Percentiles rank a stretch among this genome's conserved stretches.
These are phyloP conservation scores for Botrylloides violaceus DNA, from an alignment of 23 tunicate species.

Conservation along the genomic window DNA sequence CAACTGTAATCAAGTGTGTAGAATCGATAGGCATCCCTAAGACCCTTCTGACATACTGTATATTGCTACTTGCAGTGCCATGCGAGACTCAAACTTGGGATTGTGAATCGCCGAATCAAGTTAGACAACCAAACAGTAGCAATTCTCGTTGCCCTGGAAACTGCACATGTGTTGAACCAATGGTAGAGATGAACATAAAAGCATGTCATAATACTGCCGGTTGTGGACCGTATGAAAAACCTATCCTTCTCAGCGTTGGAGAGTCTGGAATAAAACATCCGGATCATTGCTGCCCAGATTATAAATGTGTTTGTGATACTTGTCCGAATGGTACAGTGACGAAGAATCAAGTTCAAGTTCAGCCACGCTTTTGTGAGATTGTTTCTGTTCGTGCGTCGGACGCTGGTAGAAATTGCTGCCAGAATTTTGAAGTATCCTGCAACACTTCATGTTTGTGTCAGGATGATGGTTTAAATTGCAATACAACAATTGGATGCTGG, in stretches of 20 bases:
- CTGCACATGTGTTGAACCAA: not conserved
- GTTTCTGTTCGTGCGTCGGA: not conserved
- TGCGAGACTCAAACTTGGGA: not conserved
- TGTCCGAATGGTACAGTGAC: not conserved
- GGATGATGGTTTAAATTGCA: not conserved
- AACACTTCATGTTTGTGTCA: not conserved
- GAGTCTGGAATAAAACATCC: not conserved
- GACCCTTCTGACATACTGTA: too few relatives aligned
- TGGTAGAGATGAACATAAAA: not conserved
- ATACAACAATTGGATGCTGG: not conserved
- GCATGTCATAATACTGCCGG: not conserved
- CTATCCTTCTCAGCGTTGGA: not conserved
- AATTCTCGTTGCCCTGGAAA: constrained; percentile 1
- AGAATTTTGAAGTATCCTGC: not conserved
- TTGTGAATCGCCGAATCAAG: not conserved
- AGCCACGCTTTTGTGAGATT: not conserved
- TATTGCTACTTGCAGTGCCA: too few relatives aligned
- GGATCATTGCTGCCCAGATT: not conserved
- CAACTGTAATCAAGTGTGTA: too few relatives aligned
- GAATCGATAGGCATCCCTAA: too few relatives aligned
- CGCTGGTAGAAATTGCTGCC: not conserved
- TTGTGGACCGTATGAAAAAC: not conserved
- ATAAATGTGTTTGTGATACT: not conserved
- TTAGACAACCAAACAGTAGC: not conserved
- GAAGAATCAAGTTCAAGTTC: not conserved